phyloP scores from a whole-genome alignment of 2,888 invertebrate genomes.

The Aphodius sticticus region DNA sequence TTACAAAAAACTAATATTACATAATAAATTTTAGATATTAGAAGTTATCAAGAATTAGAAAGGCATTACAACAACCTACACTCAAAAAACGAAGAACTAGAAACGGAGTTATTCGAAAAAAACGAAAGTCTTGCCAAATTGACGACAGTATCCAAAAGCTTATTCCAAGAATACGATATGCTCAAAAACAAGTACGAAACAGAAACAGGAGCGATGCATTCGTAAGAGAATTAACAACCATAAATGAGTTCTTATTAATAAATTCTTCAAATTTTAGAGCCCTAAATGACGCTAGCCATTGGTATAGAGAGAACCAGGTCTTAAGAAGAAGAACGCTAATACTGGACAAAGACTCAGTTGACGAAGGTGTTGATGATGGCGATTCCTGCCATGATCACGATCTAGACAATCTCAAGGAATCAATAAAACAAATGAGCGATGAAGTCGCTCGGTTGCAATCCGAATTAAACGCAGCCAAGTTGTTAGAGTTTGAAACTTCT shows the following conservation, averaged over 20 bases:
- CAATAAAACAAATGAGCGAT: conserved; percentile 69
- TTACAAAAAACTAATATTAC: neutral
- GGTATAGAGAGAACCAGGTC: conserved; percentile 80
- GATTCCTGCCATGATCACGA: conserved; percentile 68
- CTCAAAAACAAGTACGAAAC: conserved; percentile 77
- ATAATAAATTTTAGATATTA: conserved; percentile 60
- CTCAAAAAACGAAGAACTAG: conserved; percentile 68
- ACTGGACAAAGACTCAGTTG: conserved; percentile 67
- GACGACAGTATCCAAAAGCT: conserved; percentile 72
- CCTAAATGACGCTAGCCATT: conserved; percentile 74
- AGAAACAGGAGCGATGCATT: conserved; percentile 77
- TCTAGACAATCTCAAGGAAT: conserved; percentile 73
- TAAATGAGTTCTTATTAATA: neutral
- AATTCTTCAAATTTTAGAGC: conserved; percentile 60
- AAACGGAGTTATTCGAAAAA: conserved; percentile 68
- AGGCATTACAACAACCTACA: conserved; percentile 67
- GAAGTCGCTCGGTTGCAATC: conserved; percentile 73
- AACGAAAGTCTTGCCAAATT: conserved; percentile 70
- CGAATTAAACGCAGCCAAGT: conserved; percentile 68
- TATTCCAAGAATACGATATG: conserved; percentile 78
- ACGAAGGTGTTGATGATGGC: conserved; percentile 62
- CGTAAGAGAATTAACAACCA: conserved; percentile 57
- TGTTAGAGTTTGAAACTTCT: conserved; percentile 76
- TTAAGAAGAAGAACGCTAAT: conserved; percentile 74
- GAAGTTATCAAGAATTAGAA: conserved; percentile 70